Evolutionary conservation across 2,113 vertebrate species (phyloP).

Genomic region (Xiphophorus hellerii): DNA sequence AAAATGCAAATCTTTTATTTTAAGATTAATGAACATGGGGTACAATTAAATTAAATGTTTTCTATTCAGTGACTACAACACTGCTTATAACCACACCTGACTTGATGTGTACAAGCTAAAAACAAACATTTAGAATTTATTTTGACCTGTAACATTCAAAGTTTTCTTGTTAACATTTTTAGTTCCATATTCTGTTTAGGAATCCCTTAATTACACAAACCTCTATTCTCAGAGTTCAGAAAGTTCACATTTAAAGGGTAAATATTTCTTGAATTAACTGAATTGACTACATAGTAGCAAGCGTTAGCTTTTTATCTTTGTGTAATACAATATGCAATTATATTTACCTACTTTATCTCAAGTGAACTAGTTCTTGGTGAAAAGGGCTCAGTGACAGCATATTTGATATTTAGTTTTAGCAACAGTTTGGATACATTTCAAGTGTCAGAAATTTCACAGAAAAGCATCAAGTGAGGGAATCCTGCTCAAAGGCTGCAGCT

Average conservation of each 20-base stretch:
- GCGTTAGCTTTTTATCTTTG: constrained; percentile 3
- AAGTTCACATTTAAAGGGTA: constrained; percentile 13
- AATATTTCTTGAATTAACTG: constrained; percentile 21
- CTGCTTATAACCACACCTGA: constrained; percentile 27
- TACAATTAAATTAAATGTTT: background rate
- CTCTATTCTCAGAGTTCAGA: constrained; percentile 7
- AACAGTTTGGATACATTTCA: constrained; percentile 69
- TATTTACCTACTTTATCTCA: constrained; percentile 25
- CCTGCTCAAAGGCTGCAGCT: constrained; percentile 20
- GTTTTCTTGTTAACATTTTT: background rate
- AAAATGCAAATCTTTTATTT: background rate
- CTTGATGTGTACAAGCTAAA: background rate
- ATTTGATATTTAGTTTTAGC: constrained; percentile 45
- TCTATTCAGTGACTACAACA: constrained; percentile 34
- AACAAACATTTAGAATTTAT: background rate
- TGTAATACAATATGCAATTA: constrained; percentile 14
- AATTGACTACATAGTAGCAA: constrained; percentile 20
- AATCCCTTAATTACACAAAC: background rate
- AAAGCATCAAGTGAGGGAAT: constrained; percentile 41
- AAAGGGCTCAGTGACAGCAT: constrained; percentile 67
- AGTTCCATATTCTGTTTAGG: background rate
- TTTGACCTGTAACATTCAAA: background rate
- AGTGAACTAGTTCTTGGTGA: background rate
- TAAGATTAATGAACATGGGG: background rate
- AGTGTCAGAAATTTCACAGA: constrained; percentile 68